These are phyloP conservation scores for Lanistes nyassanus DNA, from an alignment of 1,140 invertebrate genomes.

Conservation along the genomic window DNA sequence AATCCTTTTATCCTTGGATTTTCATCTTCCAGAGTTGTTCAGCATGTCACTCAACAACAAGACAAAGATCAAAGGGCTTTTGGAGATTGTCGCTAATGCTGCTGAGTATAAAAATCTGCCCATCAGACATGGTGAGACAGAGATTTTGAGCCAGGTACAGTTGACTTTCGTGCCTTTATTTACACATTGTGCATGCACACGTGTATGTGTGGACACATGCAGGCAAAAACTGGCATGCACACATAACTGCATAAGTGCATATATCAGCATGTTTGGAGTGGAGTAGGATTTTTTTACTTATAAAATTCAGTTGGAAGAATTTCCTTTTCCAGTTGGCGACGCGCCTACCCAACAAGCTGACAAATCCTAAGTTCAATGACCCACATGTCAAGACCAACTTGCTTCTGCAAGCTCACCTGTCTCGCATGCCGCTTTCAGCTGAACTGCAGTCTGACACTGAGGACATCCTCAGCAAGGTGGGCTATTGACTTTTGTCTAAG, in stretches of 20 bases:
- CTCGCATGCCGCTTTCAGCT: slow-evolving; percentile 87
- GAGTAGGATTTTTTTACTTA: too few relatives aligned
- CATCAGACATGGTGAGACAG: slow-evolving; percentile 95
- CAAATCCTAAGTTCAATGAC: slow-evolving; percentile 85
- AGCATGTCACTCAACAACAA: slow-evolving; percentile 95
- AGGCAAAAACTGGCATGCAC: too few relatives aligned
- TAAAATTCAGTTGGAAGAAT: not conserved
- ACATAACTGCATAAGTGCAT: too few relatives aligned
- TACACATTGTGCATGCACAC: too few relatives aligned
- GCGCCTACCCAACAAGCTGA: slow-evolving; percentile 82
- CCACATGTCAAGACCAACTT: slow-evolving; percentile 98
- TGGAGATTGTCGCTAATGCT: slow-evolving; percentile 98
- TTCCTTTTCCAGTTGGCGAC: slow-evolving; percentile 75
- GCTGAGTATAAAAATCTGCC: slow-evolving; percentile 96
- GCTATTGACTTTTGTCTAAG: too few relatives aligned
- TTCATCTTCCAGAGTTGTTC: slow-evolving; percentile 93
- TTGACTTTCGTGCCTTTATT: too few relatives aligned
- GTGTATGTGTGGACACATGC: too few relatives aligned
- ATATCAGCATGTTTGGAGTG: too few relatives aligned
- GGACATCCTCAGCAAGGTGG: slow-evolving; percentile 82
- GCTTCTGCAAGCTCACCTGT: slow-evolving; percentile 94
- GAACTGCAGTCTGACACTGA: slow-evolving; percentile 98
- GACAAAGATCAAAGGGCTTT: slow-evolving; percentile 94
- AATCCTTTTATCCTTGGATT: too few relatives aligned
- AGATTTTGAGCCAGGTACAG: slow-evolving; percentile 75